These are phyloP conservation scores for Neoitamus cyanurus DNA, from an alignment of 2,888 invertebrate species.

Conservation along the genomic window DNA sequence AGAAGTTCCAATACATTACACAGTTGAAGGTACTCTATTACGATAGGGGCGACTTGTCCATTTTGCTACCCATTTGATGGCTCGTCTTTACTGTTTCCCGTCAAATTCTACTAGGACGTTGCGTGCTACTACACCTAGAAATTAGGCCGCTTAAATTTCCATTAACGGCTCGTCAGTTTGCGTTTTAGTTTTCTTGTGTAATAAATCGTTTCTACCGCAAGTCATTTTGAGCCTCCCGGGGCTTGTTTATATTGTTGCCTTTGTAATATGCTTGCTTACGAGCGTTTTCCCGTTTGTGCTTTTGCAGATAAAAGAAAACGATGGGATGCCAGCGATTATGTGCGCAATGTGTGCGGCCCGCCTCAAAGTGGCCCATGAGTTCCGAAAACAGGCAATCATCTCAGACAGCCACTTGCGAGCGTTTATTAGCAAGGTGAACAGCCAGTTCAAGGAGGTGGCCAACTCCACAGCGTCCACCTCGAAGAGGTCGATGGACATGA, in stretches of 20 bases:
- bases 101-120: background rate
- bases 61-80: background rate
- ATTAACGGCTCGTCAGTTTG: background rate
- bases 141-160: background rate
- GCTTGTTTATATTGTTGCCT: background rate
- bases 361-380: conserved; percentile 58
- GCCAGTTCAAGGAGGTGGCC: conserved; percentile 59
- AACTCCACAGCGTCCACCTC: conserved; percentile 49
- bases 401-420: conserved; percentile 58
- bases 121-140: background rate
- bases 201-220: background rate
- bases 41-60: background rate
- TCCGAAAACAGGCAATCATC: conserved; percentile 57
- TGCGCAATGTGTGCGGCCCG: conserved; percentile 58
- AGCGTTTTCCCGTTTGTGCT: background rate
- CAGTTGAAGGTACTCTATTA: conserved; percentile 56
- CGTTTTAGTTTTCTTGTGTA: background rate
- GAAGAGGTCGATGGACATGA: conserved; percentile 20
- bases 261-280: background rate
- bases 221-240: background rate
- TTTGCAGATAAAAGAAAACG: conserved; percentile 56
- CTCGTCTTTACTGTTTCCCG: background rate
- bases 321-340: conserved; percentile 58
- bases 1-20: conserved; percentile 59
- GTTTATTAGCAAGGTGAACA: conserved; percentile 58